Evolutionary conservation across 2,888 invertebrate species (phyloP), one percentile per base, ranked within the genome.

Genomic region (Eupeodes latifasciatus): DNA sequence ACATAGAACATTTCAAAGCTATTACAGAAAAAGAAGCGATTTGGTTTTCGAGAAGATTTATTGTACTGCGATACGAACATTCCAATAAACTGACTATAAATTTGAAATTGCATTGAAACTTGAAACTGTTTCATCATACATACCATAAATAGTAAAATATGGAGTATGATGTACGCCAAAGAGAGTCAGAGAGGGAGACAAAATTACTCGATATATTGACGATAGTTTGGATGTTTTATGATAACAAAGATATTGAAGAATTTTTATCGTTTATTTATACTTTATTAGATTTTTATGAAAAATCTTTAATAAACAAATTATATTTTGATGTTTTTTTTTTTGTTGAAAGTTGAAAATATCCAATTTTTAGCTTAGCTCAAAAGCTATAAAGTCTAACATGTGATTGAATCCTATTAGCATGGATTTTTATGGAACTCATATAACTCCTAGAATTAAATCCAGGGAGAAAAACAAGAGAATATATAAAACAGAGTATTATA

Each of bases 71-170:
- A 27, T 27, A 2, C 27, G 40, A 71, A 4, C 71, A 71, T 71
- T 55, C 19, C 71, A 71, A 71, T 71, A 71, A 71, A 71, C 53
- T 55, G 40, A 19, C 40, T 44, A 71, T 71, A 71, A 71, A 71
- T 71, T 55, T 71, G 16, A 44, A 44, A 71, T 55, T 55, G 55
- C 71, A 71, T 55, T 71, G 9, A 53, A 67, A 47, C 4, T 34
- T 2, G 11, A 36, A 27, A 49, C 3, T n/a, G 27, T n/a, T n/a
- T n/a, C 2, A 27, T 27, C 27, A 27, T 0, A 1, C 1, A 16
- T 16, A 40, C 11, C 2, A 40, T 27, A 27, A 27, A 27, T 2
- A 27, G 27, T 27, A 27, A 27, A 27, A 69, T n/a, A 51, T 14
- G 10, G 51, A 51, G 66, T 27, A 10, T 47, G 40, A 40, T 7